These are phyloP conservation scores for Chrysopilus asiliformis DNA, from an alignment of 2,888 invertebrate genomes.

Conservation along the genomic window DNA sequence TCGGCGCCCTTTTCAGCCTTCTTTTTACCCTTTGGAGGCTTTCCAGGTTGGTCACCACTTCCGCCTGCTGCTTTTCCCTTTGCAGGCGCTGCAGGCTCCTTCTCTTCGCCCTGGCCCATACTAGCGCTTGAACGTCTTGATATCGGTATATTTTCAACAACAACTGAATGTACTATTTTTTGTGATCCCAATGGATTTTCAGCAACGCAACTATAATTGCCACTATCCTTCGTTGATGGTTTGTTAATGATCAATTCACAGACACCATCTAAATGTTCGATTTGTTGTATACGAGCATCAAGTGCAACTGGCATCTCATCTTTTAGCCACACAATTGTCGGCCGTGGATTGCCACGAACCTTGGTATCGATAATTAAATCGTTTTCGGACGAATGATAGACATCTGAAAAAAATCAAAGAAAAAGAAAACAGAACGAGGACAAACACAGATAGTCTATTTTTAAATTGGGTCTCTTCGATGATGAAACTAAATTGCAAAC, in stretches of 20 bases:
- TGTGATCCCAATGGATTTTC: slow-evolving; percentile 60
- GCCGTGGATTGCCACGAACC: slow-evolving; percentile 59
- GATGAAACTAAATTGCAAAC: slow-evolving; percentile 31
- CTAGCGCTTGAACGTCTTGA: slow-evolving; percentile 30
- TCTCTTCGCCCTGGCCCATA: slow-evolving; percentile 9
- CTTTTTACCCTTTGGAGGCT: slow-evolving; percentile 20
- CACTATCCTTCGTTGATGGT: slow-evolving; percentile 48
- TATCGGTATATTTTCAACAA: slow-evolving; percentile 27
- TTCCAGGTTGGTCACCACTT: slow-evolving; percentile 12
- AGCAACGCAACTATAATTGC: slow-evolving; percentile 41
- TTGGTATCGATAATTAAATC: slow-evolving; percentile 68
- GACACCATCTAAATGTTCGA: slow-evolving; percentile 61
- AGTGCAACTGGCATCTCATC: slow-evolving; percentile 45
- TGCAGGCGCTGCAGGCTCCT: slow-evolving; percentile 15
- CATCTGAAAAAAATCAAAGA: slow-evolving; percentile 39
- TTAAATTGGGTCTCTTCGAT: slow-evolving; percentile 1
- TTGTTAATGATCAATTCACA: slow-evolving; percentile 56
- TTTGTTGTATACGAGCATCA: slow-evolving; percentile 47
- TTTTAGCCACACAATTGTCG: slow-evolving; percentile 60
- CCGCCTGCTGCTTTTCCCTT: slow-evolving; percentile 19
- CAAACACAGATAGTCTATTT: too few relatives aligned
- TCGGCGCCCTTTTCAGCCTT: slow-evolving; percentile 16
- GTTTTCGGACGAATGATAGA: slow-evolving; percentile 56
- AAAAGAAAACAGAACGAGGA: slow-evolving; percentile 1
- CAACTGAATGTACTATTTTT: slow-evolving; percentile 56